Evolutionary conservation across 2,113 vertebrate species (phyloP).

Genomic region (Saccopteryx leptura): DNA sequence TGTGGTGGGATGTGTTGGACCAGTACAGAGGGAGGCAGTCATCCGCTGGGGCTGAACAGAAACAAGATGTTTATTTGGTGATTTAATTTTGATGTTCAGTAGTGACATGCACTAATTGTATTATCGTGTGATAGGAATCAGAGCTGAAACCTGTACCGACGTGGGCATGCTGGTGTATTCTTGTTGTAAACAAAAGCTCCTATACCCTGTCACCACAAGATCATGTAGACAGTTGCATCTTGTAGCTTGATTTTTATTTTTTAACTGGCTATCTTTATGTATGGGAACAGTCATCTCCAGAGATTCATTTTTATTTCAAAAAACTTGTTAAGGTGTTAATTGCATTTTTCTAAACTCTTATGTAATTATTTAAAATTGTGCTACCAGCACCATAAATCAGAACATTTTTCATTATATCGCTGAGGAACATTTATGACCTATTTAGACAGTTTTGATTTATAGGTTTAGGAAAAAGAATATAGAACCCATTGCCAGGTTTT

Average conservation of each 20-base stretch:
- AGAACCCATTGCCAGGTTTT: constrained; percentile 80
- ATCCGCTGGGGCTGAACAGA: constrained; percentile 48
- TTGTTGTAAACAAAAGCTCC: background rate
- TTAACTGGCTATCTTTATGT: constrained; percentile 76
- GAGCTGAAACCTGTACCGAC: background rate
- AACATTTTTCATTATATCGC: constrained; percentile 74
- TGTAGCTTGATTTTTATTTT: constrained; percentile 78
- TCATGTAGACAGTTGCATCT: constrained; percentile 73
- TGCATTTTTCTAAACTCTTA: constrained; percentile 88
- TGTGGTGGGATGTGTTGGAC: constrained; percentile 72
- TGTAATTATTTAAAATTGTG: constrained; percentile 84
- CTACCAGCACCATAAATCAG: constrained; percentile 80
- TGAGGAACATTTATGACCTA: constrained; percentile 79
- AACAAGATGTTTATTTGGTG: constrained; percentile 53
- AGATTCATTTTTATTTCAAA: constrained; percentile 88
- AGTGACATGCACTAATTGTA: background rate
- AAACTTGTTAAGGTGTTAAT: constrained; percentile 89
- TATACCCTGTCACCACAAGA: background rate
- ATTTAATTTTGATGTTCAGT: constrained; percentile 29
- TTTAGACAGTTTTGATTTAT: constrained; percentile 83
- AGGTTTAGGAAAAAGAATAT: constrained; percentile 83
- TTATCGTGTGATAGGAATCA: background rate
- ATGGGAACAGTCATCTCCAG: constrained; percentile 86
- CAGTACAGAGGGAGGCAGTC: constrained; percentile 37
- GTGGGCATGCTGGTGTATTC: background rate